Percentiles rank a stretch among this genome's conserved stretches.
phyloP scores from a whole-genome alignment of 2,888 invertebrate species.

The Liopterus haemorrhoidalis region DNA sequence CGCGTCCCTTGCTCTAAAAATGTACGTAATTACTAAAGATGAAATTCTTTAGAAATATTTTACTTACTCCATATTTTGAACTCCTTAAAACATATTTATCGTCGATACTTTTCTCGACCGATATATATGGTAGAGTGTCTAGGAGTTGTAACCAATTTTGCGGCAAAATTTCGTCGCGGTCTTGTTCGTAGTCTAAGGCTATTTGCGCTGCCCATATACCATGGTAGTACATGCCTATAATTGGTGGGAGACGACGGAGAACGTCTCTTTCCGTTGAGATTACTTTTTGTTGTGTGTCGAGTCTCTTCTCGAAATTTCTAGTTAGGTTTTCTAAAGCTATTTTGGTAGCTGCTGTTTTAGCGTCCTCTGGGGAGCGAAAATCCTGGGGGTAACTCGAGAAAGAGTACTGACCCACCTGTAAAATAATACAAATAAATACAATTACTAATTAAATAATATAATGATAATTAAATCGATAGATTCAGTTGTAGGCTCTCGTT shows the following conservation, averaged over 20 bases:
- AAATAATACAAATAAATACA: too few relatives aligned
- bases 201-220: conserved; percentile 50
- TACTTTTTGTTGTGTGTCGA: conserved; percentile 31
- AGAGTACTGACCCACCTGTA: conserved; percentile 41
- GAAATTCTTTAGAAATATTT: too few relatives aligned
- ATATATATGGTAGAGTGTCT: conserved; percentile 52
- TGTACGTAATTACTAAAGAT: too few relatives aligned
- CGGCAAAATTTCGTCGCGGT: conserved; percentile 62
- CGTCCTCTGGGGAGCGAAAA: conserved; percentile 40
- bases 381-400: conserved; percentile 48
- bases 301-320: conserved; percentile 31
- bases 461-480: too few relatives aligned
- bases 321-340: conserved; percentile 42
- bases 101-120: conserved; percentile 45
- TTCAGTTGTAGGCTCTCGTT: too few relatives aligned
- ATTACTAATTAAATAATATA: too few relatives aligned
- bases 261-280: conserved; percentile 38
- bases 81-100: conserved; percentile 38
- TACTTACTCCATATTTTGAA: conserved; percentile 43
- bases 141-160: conserved; percentile 61
- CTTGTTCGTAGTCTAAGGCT: conserved; percentile 50
- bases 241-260: conserved; percentile 42
- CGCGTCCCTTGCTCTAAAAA: too few relatives aligned
- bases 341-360: conserved; percentile 44
- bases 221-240: conserved; percentile 44